Base-by-base conservation (phyloP, 2,888 invertebrate genomes). In the Cosmorhoe ocellata region DNA sequence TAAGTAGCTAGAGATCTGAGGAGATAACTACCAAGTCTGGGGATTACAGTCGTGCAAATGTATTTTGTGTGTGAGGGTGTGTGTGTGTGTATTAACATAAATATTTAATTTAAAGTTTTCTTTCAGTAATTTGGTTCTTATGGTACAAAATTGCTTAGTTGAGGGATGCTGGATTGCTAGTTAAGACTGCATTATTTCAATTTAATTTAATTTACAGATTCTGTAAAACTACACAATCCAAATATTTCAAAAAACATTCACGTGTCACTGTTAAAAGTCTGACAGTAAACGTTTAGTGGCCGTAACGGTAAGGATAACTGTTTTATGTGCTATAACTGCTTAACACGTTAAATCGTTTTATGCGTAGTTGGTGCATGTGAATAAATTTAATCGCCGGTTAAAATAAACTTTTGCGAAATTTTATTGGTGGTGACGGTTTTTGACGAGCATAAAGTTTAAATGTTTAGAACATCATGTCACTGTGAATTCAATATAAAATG, bases 271-370 rank as follows among this genome's bases (percentile, higher is more conserved):
- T 79, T 72, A 76, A 79, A 76, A 64, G 71, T 76, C 72, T 65
- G 68, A 70, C 75, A 64, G 69, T 76, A 69, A 78, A 74, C 76
- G 69, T 71, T 79, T 77, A 74, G 72, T 71, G 71, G 72, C 70
- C 67, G 68, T 77, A 73, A 76, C 74, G 61, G 71, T 64, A 55
- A 67, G 69, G 74, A 76, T 76, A 74, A 73, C 74, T 53, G 71
- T 75, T 82, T 81, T 80, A 81, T 74, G 74, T 50, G 67, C 76
- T 64, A 79, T 82, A 81, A 81, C 79, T 71, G 70, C 76, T 79
- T 76, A 74, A 76, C 73, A 72, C 76, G 74, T 71, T 67, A 64
- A 60, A 59, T 63, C 59, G 64, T 59, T 72, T 74, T 72, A 76
- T 74, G 68, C 57, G 69, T 66, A 70, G 71, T 75, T 62, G 70